Evolutionary conservation across 1,140 invertebrate genomes (phyloP).

Genomic region (Parapsyche elsis): DNA sequence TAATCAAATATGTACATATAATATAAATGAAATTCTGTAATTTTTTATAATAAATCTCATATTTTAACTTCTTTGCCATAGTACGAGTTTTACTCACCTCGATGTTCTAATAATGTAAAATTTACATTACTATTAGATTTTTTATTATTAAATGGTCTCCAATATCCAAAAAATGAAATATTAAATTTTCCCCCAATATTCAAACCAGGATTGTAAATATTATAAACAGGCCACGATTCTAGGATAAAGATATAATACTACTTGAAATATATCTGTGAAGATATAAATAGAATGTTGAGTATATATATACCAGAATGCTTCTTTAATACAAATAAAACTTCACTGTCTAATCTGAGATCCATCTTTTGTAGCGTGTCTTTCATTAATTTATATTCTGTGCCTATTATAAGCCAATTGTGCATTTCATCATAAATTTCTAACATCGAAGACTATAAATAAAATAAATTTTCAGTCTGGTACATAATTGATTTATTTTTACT

Average conservation of each 20-base stretch:
- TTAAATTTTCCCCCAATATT: constrained; percentile 38
- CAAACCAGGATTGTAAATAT: constrained; percentile 49
- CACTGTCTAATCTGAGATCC: constrained; percentile 39
- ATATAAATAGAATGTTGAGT: neutral
- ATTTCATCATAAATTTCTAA: constrained; percentile 45
- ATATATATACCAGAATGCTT: neutral
- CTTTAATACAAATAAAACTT: constrained; percentile 34
- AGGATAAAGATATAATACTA: neutral
- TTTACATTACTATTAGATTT: too few relatives aligned
- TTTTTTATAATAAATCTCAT: too few relatives aligned
- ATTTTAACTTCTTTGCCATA: too few relatives aligned
- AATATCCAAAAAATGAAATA: constrained; percentile 39
- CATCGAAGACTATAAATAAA: constrained; percentile 36
- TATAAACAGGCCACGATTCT: constrained; percentile 21
- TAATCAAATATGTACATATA: too few relatives aligned
- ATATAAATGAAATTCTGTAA: too few relatives aligned
- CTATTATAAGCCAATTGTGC: constrained; percentile 49
- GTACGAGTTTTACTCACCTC: too few relatives aligned
- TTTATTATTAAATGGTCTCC: constrained; percentile 2
- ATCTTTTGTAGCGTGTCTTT: neutral
- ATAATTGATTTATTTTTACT: neutral
- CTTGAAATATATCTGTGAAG: too few relatives aligned
- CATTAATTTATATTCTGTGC: constrained; percentile 16
- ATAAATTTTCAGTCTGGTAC: neutral
- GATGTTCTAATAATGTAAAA: too few relatives aligned